These are phyloP conservation scores for Balearica regulorum DNA, from an alignment of 2,797 vertebrate species.

Conservation along the genomic window DNA sequence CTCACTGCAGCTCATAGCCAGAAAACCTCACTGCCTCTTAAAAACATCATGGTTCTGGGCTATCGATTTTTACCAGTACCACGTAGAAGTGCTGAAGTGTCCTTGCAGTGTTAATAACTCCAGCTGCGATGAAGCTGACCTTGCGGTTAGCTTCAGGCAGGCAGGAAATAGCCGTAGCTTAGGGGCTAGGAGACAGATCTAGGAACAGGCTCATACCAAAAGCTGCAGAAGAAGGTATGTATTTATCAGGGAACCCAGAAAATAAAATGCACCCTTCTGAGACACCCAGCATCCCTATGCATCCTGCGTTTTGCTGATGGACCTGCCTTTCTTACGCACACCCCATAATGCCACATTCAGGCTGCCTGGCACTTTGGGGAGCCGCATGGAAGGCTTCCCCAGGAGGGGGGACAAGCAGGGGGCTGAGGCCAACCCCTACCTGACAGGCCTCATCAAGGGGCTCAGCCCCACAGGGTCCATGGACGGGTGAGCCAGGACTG, in stretches of 20 bases:
- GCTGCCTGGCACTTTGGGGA: background rate
- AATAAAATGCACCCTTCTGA: background rate
- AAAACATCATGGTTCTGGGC: background rate
- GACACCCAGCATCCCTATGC: background rate
- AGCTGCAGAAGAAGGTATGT: background rate
- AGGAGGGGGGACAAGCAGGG: background rate
- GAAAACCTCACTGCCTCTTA: background rate
- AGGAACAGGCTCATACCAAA: fast-evolving
- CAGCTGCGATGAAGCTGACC: background rate
- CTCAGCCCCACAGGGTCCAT: background rate
- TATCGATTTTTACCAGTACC: fast-evolving
- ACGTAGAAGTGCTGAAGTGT: fast-evolving
- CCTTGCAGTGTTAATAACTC: background rate
- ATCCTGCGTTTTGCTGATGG: background rate
- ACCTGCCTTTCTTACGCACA: background rate
- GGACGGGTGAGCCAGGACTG: background rate
- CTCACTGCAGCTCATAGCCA: background rate
- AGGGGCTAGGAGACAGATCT: background rate
- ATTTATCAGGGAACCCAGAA: background rate
- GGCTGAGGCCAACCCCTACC: background rate
- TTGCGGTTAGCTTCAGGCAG: background rate
- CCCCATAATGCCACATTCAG: background rate
- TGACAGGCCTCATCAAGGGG: background rate
- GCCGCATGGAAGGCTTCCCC: background rate
- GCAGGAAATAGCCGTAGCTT: background rate